Percentiles rank a stretch among this genome's conserved stretches.
These are phyloP conservation scores for Allolobophora icterica DNA, from an alignment of 2,888 invertebrate genomes.

Conservation along the genomic window DNA sequence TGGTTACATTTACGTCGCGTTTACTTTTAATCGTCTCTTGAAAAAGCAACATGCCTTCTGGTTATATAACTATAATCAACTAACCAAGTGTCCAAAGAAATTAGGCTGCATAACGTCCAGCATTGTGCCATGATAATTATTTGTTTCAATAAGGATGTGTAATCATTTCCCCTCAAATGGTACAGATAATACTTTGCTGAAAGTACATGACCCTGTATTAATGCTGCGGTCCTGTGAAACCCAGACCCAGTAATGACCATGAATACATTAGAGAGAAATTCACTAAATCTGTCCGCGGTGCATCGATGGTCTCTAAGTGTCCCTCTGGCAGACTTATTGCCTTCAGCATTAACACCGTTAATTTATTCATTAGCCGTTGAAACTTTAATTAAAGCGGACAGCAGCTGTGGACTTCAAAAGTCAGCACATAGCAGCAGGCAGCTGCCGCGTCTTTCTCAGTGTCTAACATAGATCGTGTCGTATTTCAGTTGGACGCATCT, in stretches of 20 bases:
- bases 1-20: background rate
- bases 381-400: background rate
- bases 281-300: too few relatives aligned
- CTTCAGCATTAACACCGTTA: constrained; percentile 11
- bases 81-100: background rate
- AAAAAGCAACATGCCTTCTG: background rate
- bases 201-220: background rate
- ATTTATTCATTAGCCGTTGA: background rate
- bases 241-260: background rate
- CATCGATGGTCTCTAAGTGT: background rate
- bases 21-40: background rate
- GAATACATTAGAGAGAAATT: background rate
- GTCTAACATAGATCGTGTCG: background rate
- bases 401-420: constrained; percentile 9
- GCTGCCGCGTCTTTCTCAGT: background rate
- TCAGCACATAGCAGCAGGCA: background rate
- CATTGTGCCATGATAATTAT: background rate
- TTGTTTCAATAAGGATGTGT: background rate
- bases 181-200: background rate
- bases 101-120: background rate
- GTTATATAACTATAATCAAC: too few relatives aligned
- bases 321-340: background rate
- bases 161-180: background rate
- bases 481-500: background rate
- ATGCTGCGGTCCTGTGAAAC: background rate